phyloP scores from a whole-genome alignment of 2,888 invertebrate genomes.

The Nyleta sp. region DNA sequence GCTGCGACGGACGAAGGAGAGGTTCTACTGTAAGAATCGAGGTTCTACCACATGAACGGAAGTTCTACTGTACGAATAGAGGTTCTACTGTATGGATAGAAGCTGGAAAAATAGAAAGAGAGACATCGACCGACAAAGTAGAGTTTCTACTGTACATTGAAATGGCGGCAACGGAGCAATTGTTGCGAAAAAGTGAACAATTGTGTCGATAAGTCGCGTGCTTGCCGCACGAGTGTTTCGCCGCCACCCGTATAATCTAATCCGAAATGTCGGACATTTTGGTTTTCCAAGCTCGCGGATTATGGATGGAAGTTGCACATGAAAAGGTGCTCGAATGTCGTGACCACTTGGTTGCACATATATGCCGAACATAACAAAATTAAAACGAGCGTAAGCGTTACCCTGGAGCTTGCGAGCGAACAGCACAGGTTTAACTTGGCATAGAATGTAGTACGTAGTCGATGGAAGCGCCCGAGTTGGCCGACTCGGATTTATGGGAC shows the following conservation, averaged over 20 bases:
- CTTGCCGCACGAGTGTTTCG: no score
- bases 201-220: no score
- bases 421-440: constrained; percentile 56
- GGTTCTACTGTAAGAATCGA: no score
- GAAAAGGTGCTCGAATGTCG: constrained; percentile 34
- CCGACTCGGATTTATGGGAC: constrained; percentile 84
- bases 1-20: no score
- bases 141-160: no score
- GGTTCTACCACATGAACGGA: no score
- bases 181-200: no score
- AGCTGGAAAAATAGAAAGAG: no score
- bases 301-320: constrained; percentile 13
- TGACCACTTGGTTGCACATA: constrained; percentile 35
- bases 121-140: no score
- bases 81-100: no score
- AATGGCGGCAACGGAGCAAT: no score
- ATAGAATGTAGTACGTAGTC: constrained; percentile 67
- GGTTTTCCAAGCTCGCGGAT: constrained; percentile 4
- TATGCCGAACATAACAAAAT: constrained; percentile 50
- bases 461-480: constrained; percentile 80
- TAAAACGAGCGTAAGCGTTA: constrained; percentile 43
- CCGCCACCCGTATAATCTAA: constrained; percentile 1
- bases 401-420: constrained; percentile 47
- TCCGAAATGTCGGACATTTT: constrained; percentile 9
- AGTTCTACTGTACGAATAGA: no score